phyloP scores from a whole-genome alignment of 2,888 invertebrate species.

The Taenaris catops region DNA sequence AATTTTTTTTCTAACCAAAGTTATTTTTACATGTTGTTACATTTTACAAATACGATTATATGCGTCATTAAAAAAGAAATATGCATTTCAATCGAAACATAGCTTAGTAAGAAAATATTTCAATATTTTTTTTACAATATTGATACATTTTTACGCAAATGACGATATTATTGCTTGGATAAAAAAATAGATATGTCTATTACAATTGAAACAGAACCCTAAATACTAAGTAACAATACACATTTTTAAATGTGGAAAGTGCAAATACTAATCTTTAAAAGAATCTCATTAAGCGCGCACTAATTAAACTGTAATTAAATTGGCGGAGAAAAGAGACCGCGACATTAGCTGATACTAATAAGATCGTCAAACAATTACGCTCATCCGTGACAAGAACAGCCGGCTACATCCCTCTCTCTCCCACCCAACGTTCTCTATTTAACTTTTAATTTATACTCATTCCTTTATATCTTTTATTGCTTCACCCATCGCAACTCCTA shows the following conservation, averaged over 20 bases:
- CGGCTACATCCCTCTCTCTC: slow-evolving; percentile 39
- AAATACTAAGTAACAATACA: slow-evolving; percentile 30
- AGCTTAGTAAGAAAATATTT: no score
- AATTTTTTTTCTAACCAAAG: no score
- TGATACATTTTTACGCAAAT: no score
- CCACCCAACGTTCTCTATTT: slow-evolving; percentile 65
- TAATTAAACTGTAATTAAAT: slow-evolving; percentile 79
- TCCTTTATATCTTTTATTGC: slow-evolving; percentile 81
- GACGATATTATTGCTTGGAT: no score
- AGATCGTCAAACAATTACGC: slow-evolving; percentile 80
- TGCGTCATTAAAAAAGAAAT: no score
- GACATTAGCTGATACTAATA: slow-evolving; percentile 80
- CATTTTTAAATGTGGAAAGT: slow-evolving; percentile 35
- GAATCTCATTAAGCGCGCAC: slow-evolving; percentile 62
- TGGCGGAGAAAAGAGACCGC: slow-evolving; percentile 72
- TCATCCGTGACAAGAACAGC: slow-evolving; percentile 45
- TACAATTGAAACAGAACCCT: no score
- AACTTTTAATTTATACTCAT: slow-evolving; percentile 81
- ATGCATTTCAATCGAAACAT: no score
- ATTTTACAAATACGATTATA: no score
- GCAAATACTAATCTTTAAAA: slow-evolving; percentile 51
- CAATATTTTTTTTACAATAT: no score
- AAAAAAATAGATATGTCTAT: no score
- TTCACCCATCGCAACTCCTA: slow-evolving; percentile 79
- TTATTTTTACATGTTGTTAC: no score